Conservation (phyloP, 2,797 vertebrate genomes). For the Ctenochaetus hawaiiensis region DNA sequence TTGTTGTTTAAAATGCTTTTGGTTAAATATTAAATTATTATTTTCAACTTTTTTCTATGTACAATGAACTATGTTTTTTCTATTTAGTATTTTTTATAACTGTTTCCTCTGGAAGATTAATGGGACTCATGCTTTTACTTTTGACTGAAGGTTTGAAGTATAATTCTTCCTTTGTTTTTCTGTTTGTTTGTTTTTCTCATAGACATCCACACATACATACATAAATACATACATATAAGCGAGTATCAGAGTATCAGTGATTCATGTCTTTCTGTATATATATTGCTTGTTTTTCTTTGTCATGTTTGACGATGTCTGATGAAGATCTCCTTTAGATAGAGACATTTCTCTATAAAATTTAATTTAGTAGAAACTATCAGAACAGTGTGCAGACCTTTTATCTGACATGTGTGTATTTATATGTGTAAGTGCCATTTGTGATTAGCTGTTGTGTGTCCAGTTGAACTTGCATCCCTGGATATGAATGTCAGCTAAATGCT, state of each 20-base stretch:
- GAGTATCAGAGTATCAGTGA: not conserved
- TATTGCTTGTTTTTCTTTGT: not conserved
- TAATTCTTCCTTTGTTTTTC: not conserved
- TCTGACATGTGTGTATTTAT: constrained; percentile 13
- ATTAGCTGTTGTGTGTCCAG: not conserved
- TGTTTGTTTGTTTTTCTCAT: not conserved
- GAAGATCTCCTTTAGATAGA: not conserved
- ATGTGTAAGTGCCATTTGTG: not conserved
- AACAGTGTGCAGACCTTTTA: constrained; percentile 4
- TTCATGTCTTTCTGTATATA: not conserved
- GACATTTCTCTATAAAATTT: not conserved
- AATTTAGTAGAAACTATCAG: not conserved
- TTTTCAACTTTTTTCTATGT: not conserved
- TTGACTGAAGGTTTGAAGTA: not conserved
- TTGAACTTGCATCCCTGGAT: constrained; percentile 11
- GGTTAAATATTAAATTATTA: not conserved
- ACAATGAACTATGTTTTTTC: not conserved
- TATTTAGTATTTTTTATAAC: not conserved
- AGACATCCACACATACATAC: not conserved
- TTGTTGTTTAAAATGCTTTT: not conserved
- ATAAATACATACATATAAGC: not conserved
- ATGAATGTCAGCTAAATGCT: constrained; percentile 22
- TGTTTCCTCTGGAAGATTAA: not conserved
- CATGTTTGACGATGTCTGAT: not conserved
- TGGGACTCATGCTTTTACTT: not conserved